These are phyloP conservation scores for Achroia grisella DNA, from an alignment of 1,140 invertebrate genomes.

Conservation along the genomic window DNA sequence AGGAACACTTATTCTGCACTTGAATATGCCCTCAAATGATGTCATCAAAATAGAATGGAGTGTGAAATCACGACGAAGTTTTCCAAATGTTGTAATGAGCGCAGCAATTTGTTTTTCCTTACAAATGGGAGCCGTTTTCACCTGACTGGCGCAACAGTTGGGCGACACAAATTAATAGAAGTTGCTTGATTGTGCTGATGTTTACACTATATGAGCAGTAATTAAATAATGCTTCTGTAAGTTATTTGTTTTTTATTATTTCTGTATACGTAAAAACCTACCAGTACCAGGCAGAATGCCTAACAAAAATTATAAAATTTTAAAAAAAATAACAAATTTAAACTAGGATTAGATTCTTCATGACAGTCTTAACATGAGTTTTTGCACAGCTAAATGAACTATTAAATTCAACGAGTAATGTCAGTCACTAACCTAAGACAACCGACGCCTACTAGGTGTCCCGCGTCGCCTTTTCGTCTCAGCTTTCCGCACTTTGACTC, in stretches of 20 bases:
- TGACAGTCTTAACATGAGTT: too few species aligned
- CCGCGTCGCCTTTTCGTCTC: constrained; percentile 1
- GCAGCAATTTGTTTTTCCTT: constrained; percentile 48
- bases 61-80: constrained; percentile 32
- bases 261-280: too few species aligned
- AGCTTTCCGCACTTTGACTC: too few species aligned
- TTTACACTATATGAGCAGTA: background rate
- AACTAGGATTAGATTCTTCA: too few species aligned
- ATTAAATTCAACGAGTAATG: constrained; percentile 44
- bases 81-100: constrained; percentile 42
- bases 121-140: constrained; percentile 41
- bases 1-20: background rate
- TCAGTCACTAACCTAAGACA: constrained; percentile 4
- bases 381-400: background rate
- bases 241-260: too few species aligned
- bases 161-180: constrained; percentile 20
- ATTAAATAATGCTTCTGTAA: too few species aligned
- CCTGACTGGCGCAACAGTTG: constrained; percentile 50
- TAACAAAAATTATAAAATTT: too few species aligned
- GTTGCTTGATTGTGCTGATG: background rate
- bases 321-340: too few species aligned
- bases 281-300: too few species aligned
- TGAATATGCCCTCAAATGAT: constrained; percentile 21
- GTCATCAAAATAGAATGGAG: constrained; percentile 29
- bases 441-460: constrained; percentile 16